phyloP scores from a whole-genome alignment of 2,888 invertebrate species.

The Drosophila birchii region DNA sequence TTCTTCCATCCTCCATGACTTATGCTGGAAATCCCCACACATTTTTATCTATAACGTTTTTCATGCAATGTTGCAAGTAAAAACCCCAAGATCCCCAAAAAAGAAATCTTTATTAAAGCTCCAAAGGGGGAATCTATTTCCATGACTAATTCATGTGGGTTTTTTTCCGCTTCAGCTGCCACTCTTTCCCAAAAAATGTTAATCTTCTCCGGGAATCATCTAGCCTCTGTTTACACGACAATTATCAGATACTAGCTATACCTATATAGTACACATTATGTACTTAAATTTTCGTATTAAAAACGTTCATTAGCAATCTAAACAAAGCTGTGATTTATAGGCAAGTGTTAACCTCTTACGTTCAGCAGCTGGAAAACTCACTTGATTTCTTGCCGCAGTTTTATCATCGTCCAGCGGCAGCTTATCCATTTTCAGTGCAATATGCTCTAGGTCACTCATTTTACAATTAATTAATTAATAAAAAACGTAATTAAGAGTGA shows the following conservation, averaged over 20 bases:
- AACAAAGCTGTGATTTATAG: slow-evolving; percentile 19
- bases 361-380: slow-evolving; percentile 40
- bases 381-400: slow-evolving; percentile 45
- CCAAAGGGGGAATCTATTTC: slow-evolving; percentile 19
- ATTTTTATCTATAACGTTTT: neutral
- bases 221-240: slow-evolving; percentile 42
- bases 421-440: slow-evolving; percentile 63
- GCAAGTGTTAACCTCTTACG: neutral
- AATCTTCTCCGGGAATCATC: neutral
- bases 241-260: slow-evolving; percentile 46
- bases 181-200: slow-evolving; percentile 34
- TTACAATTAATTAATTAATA: slow-evolving; percentile 29
- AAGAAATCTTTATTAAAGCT: neutral
- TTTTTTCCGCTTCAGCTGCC: slow-evolving; percentile 32
- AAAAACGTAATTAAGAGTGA: slow-evolving; percentile 33
- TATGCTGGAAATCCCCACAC: neutral
- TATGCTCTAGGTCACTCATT: slow-evolving; percentile 60
- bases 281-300: neutral
- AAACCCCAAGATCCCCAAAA: slow-evolving; percentile 21
- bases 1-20: neutral
- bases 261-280: neutral
- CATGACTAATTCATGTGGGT: slow-evolving; percentile 53
- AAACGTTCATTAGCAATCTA: slow-evolving; percentile 17
- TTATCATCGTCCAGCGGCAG: slow-evolving; percentile 19
- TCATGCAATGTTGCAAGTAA: slow-evolving; percentile 8